Evolutionary conservation across 2,113 vertebrate species (phyloP), one percentile per base, ranked within the genome.

Genomic region (Marcusenius ussheri): DNA sequence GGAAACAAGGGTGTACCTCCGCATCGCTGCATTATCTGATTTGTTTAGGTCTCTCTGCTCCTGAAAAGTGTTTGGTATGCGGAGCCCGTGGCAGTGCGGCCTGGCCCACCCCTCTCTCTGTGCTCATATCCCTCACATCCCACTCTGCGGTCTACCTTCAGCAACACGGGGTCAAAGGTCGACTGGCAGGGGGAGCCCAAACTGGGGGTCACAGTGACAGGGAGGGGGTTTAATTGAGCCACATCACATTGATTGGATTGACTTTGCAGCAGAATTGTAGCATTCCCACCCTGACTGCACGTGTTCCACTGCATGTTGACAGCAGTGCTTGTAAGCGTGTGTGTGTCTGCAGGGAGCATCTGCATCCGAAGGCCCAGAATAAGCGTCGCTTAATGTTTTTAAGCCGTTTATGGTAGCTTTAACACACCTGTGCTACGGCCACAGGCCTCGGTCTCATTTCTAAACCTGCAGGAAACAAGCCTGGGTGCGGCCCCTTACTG

Each of bases 151-250:
- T 35, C 74, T 6, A 15, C 35, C 35, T 6, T 77, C 15, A 39
- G 31, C 10, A 17, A 39, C 31, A 77, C 15, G 39, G 74, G n/a
- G n/a, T 80, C 27, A 80, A 8, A 80, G 70, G 66, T 46, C 47
- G 39, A 27, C 21, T 89, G 58, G 70, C 10, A 10, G 27, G 70
- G 31, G 70, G 70, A 15, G 70, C n/a, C 27, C 70, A 88, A 31
- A 31, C 31, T 80, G 80, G 24, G 50, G 50, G 24, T 27, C 31
- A 11, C n/a, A 31, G 58, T 9, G 15, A 19, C 17, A 49, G 42
- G 80, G 87, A 85, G 74, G 88, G 74, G 66, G 66, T 50, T 88
- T 74, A 86, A 85, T 53, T 5, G 46, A 90, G 31, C 35, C 88
- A 45, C 6, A 21, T 70, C 47, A 31, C 46, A 46, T 70, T 47